These are phyloP conservation scores for Paratrypauchen microcephalus DNA, from an alignment of 2,797 vertebrate genomes.

Conservation along the genomic window DNA sequence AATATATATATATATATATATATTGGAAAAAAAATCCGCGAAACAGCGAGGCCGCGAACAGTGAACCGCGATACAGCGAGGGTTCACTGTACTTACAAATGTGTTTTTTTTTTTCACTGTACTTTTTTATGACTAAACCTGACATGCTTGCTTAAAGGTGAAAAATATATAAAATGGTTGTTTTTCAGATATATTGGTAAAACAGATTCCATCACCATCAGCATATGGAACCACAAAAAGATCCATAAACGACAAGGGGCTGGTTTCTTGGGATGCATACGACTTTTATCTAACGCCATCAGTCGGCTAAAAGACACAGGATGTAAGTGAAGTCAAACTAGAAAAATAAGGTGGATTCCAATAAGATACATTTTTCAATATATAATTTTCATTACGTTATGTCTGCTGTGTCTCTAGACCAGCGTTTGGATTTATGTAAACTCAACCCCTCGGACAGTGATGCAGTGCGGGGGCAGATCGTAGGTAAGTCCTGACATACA, in stretches of 20 bases:
- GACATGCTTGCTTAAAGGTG: background rate
- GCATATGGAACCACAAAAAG: slow-evolving; percentile 99
- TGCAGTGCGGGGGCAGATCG: slow-evolving; percentile 95
- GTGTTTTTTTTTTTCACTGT: background rate
- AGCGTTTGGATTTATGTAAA: slow-evolving; percentile 99
- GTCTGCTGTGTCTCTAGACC: slow-evolving; percentile 78
- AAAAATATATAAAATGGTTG: background rate
- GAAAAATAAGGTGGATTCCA: background rate
- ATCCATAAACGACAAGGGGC: slow-evolving; percentile 98
- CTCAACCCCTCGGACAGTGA: slow-evolving; percentile 96
- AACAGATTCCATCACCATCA: slow-evolving; percentile 97
- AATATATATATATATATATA: too few relatives aligned
- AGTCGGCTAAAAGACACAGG: slow-evolving; percentile 98
- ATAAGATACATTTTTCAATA: background rate
- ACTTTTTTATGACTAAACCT: background rate
- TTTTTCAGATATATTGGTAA: slow-evolving; percentile 89
- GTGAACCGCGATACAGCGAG: too few relatives aligned
- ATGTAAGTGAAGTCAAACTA: slow-evolving; percentile 79
- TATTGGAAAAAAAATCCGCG: too few relatives aligned
- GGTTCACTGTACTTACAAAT: background rate
- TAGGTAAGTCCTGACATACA: slow-evolving; percentile 81
- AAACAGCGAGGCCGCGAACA: too few relatives aligned
- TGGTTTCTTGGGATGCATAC: slow-evolving; percentile 95
- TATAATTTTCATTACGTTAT: background rate
- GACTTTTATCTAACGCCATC: slow-evolving; percentile 95